Base-by-base conservation (phyloP, 2,113 vertebrate genomes). In the Cyprinodon brontotheroides region DNA sequence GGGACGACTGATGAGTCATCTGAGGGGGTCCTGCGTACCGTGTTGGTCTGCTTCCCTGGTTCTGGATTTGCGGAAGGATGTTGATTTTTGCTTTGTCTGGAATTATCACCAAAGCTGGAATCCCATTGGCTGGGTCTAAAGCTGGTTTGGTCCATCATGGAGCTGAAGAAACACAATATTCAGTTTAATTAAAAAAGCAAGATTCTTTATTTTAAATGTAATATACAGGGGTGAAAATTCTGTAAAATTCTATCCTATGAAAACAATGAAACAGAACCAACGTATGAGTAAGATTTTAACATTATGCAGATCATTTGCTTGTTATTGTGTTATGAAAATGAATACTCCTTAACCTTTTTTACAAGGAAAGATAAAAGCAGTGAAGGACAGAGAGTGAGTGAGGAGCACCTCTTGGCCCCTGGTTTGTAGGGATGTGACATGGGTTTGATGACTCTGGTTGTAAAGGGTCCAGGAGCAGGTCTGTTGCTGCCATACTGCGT, bases 371-470 rank as follows among this genome's bases (percentile, higher is more conserved):
- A 11, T 45, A 45, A 57, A 20, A 57, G 6, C n/a, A 45, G 9
- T 41, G 65, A 47, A 29, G 10, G 38, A 37, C 37, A 29, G 10
- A 15, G 1, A 53, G 20, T 40, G 2, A 63, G 3, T 7, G 12
- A 57, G 78, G n/a, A 36, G 48, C 86, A 95, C 94, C 89, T 84
- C 61, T 40, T 82, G 45, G 76, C 86, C 70, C 38, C 86, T 77
- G 37, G 11, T 80, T 92, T 94, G 68, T 92, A 88, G 5, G 91
- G 93, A 53, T 94, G 89, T 72, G 89, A 15, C 38, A 87, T 4
- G 36, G 86, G 79, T 76, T 83, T 22, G 61, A 74, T 86, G 40
- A 74, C 45, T 84, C 73, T 89, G 53, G 37, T 64, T 62, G 74
- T 17, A 77, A 71, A 75, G 29, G 89, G 83, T 78, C 80, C 83